Evolutionary conservation across 2,888 invertebrate genomes (phyloP), one percentile per base, ranked within the genome.

Genomic region (Thymelicus lineola): DNA sequence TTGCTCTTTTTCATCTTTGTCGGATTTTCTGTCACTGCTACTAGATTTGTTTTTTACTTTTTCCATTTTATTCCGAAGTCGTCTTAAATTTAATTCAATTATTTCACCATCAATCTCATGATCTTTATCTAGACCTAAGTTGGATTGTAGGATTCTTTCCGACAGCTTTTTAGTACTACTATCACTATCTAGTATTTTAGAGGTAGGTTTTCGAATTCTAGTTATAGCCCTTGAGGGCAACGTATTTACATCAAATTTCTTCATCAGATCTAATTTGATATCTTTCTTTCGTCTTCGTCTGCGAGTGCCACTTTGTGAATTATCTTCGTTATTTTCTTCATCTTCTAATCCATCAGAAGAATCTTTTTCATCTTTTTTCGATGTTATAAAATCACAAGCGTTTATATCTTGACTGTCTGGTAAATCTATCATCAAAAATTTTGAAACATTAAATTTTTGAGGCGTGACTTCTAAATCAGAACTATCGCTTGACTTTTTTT

Each of bases 391-490:
- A 6, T 88, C 80, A 75, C 78, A 82, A 9, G 78, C 84, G 78
- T 88, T 88, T 59, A 91, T 93, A 83, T 93, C 90, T 79, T 91
- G 90, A 71, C 90, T 93, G 63, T 84, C 82, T 1, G 91, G 91
- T 66, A 91, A 80, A 70, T 91, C 89, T 0, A 81, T 84, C 35
- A 85, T 82, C 73, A 87, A 83, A 58, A 89, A 83, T 69, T 81
- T 80, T 9, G 82, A 75, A 2, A 81, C 75, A 15, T 78, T 76
- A n/a, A 79, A 71, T 78, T 90, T 91, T 77, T 83, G 87, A 0
- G 91, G 89, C 12, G 88, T 89, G 10, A 67, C 64, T 73, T 90
- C 88, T 12, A 79, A 17, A 73, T 90, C 90, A 0, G 89, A 88
- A n/a, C 80, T 76, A 71, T 88, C 88, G 78, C 86, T 89, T 0